Conservation (phyloP, 2,888 invertebrate genomes). For the Phortica magna region DNA sequence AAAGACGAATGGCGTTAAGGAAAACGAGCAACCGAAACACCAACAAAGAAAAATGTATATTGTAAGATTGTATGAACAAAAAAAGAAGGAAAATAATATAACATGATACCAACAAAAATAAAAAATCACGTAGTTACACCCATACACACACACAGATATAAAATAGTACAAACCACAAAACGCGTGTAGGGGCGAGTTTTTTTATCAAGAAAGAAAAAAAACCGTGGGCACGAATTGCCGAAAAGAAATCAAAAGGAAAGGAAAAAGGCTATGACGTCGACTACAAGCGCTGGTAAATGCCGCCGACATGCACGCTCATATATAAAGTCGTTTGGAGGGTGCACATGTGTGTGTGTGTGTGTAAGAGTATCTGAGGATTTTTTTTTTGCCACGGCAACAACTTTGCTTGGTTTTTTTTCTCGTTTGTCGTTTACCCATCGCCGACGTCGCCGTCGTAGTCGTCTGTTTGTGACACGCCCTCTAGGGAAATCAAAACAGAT, state of each 20-base stretch:
- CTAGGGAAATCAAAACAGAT: conserved; percentile 76
- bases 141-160: neutral
- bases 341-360: neutral
- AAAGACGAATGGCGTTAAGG: neutral
- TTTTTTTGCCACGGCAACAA: neutral
- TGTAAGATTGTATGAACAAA: conserved; percentile 6
- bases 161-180: conserved; percentile 48
- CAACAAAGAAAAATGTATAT: neutral
- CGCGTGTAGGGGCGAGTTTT: conserved; percentile 9
- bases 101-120: conserved; percentile 45
- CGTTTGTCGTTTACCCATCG: neutral
- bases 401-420: neutral
- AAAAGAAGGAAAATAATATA: conserved; percentile 3
- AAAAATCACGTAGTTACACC: conserved; percentile 39
- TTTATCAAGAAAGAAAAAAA: neutral
- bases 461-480: conserved; percentile 42
- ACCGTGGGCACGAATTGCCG: too few relatives aligned
- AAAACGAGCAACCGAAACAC: neutral
- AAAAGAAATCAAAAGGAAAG: neutral
- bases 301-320: neutral
- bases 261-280: conserved; percentile 38
- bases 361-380: too few relatives aligned
- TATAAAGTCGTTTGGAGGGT: neutral
- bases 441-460: neutral
- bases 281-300: conserved; percentile 35